Evolutionary conservation across 1,140 invertebrate genomes (phyloP), one percentile per base, ranked within the genome.

Genomic region (Tetragonula clypearis): DNA sequence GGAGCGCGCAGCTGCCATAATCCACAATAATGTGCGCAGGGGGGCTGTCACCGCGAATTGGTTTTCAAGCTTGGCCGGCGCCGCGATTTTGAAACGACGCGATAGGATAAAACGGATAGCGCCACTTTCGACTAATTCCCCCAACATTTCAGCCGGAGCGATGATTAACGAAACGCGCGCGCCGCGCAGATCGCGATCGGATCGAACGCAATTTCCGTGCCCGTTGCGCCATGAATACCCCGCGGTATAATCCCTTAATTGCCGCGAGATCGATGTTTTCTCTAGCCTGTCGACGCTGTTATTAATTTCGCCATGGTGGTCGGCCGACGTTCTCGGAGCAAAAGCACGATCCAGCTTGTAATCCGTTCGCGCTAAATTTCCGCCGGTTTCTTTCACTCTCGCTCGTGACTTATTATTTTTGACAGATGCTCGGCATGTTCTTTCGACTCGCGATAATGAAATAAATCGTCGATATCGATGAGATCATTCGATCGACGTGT

Each of bases 91-190:
- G 60, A 83, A 80, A 74, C 41, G 41, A 49, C n/a, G 69, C 68
- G 71, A 75, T 74, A 79, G 58, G 49, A 78, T 56, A 66, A 58
- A 74, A 55, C 56, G 78, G 62, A 49, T 41, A 30, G 21, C 62
- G 73, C 62, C 62, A 56, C 77, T 68, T 79, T 72, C 76, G 58
- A 30, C 56, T 65, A 81, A 85, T 88, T 82, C 17, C 41, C 41
- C 41, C 30, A 62, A 49, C 60, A 14, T 65, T 26, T 75, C 35
- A 56, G 14, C 74, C 14, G 55, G 68, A 23, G 41, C 30, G 65
- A 58, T 68, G 85, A 88, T 88, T 65, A 83, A 85, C 79, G 58
- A 76, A 87, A 73, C 71, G 49, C 76, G 30, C 23, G 49, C n/a
- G 68, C 53, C 23, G 49, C n/a, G 68, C 53, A 23, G 79, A 82